These are phyloP conservation scores for Xanthorhoe spadicearia DNA, from an alignment of 2,888 invertebrate species.

Conservation along the genomic window DNA sequence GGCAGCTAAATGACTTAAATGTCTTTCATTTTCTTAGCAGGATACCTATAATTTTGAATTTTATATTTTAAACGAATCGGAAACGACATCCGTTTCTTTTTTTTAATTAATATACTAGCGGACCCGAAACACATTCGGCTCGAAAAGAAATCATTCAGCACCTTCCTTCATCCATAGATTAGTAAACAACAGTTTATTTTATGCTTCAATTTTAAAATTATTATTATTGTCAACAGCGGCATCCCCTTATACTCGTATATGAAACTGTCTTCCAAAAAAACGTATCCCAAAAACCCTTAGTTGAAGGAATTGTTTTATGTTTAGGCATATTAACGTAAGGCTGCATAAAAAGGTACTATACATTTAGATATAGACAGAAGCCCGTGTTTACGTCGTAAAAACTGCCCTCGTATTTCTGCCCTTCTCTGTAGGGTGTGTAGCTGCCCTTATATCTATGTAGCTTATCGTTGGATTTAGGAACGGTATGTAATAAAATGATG, in stretches of 20 bases:
- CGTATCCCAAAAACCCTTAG: slow-evolving; percentile 10
- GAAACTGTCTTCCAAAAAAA: neutral
- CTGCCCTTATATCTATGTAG: slow-evolving; percentile 50
- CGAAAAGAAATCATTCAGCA: no score
- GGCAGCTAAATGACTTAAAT: slow-evolving; percentile 5
- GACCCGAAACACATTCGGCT: no score
- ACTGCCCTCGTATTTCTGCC: slow-evolving; percentile 69
- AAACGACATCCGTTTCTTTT: no score
- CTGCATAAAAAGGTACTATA: slow-evolving; percentile 47
- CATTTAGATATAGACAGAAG: slow-evolving; percentile 62
- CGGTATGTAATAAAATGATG: slow-evolving; percentile 42
- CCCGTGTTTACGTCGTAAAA: slow-evolving; percentile 70
- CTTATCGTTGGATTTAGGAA: slow-evolving; percentile 56
- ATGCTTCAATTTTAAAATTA: neutral
- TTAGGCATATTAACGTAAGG: slow-evolving; percentile 53
- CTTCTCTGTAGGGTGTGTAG: slow-evolving; percentile 44
- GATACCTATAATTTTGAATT: no score
- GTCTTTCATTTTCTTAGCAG: neutral
- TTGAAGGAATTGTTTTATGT: slow-evolving; percentile 34
- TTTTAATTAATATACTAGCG: no score
- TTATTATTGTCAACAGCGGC: neutral
- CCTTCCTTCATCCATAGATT: neutral
- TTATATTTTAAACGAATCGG: no score
- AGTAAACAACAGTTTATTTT: neutral
- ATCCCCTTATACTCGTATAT: neutral